phyloP scores from a whole-genome alignment of 1,140 invertebrate species.

The Polypedilum vanderplanki region DNA sequence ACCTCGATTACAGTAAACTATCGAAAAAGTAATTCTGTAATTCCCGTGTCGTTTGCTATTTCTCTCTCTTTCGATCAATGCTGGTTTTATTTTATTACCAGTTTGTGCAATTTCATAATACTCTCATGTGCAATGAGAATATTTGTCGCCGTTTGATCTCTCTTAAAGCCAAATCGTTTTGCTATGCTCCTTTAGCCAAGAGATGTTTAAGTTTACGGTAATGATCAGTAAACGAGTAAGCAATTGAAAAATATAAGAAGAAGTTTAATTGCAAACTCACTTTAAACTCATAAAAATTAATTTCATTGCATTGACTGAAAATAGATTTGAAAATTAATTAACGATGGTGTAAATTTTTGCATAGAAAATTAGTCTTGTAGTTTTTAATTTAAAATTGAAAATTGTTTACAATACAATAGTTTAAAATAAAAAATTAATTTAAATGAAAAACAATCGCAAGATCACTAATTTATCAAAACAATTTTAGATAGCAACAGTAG shows the following conservation, averaged over 20 bases:
- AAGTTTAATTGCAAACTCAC: neutral
- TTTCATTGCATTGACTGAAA: neutral
- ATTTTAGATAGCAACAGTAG: too few relatives aligned
- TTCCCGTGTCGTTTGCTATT: neutral
- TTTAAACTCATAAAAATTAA: slow-evolving; percentile 14
- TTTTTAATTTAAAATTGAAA: too few relatives aligned
- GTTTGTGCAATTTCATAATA: neutral
- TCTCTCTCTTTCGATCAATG: neutral
- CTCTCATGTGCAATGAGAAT: slow-evolving; percentile 9
- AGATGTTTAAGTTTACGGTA: neutral
- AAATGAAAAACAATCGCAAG: too few relatives aligned
- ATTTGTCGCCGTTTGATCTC: neutral
- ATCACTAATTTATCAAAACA: too few relatives aligned
- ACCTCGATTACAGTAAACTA: neutral
- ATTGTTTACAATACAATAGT: too few relatives aligned
- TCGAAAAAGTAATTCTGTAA: neutral
- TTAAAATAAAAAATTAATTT: too few relatives aligned
- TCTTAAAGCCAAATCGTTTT: neutral
- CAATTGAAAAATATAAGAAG: too few relatives aligned
- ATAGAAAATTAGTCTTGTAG: too few relatives aligned
- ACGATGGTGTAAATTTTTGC: neutral
- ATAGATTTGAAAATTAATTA: neutral
- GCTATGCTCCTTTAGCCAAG: neutral
- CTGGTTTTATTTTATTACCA: neutral
- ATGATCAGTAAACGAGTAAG: neutral